Percentiles rank a stretch among this genome's conserved stretches.
Evolutionary conservation across 2,797 vertebrate genomes (phyloP).

Genomic region (Gadopsis bispinosus): DNA sequence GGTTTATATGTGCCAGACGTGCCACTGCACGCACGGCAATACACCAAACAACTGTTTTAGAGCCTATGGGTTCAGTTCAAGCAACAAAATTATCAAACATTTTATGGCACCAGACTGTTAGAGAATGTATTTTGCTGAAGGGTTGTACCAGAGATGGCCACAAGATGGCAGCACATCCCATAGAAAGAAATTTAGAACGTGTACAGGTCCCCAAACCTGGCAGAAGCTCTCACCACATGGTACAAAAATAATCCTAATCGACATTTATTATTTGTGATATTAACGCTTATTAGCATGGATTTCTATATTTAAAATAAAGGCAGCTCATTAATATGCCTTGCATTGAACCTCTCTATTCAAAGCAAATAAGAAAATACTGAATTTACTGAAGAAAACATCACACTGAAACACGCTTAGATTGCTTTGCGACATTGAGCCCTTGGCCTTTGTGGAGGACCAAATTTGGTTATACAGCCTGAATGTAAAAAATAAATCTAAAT

Average conservation of each 20-base stretch:
- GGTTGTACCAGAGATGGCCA: conserved; percentile 35
- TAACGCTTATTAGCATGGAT: conserved; percentile 54
- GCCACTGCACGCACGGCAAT: background rate
- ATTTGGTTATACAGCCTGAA: conserved; percentile 10
- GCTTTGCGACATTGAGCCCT: conserved; percentile 17
- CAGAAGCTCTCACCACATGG: conserved; percentile 33
- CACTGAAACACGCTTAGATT: conserved; percentile 32
- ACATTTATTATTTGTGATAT: conserved; percentile 55
- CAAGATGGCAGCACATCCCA: conserved; percentile 69
- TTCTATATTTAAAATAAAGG: conserved; percentile 55
- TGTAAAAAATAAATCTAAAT: conserved; percentile 15
- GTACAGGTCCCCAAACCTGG: background rate
- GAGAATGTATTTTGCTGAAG: background rate
- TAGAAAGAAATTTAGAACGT: background rate
- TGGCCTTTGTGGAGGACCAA: conserved; percentile 9
- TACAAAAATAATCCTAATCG: conserved; percentile 56
- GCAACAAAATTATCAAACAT: background rate
- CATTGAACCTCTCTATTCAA: conserved; percentile 37
- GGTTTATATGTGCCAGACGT: background rate
- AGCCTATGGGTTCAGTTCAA: background rate
- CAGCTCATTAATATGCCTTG: conserved; percentile 32
- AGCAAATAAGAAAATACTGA: conserved; percentile 27
- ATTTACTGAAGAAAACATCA: conserved; percentile 28
- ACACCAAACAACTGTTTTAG: too few relatives aligned
- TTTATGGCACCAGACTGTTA: background rate